Evolutionary conservation across 2,888 invertebrate genomes (phyloP), one percentile per base, ranked within the genome.

Genomic region (Lasioglossum zephyrum): DNA sequence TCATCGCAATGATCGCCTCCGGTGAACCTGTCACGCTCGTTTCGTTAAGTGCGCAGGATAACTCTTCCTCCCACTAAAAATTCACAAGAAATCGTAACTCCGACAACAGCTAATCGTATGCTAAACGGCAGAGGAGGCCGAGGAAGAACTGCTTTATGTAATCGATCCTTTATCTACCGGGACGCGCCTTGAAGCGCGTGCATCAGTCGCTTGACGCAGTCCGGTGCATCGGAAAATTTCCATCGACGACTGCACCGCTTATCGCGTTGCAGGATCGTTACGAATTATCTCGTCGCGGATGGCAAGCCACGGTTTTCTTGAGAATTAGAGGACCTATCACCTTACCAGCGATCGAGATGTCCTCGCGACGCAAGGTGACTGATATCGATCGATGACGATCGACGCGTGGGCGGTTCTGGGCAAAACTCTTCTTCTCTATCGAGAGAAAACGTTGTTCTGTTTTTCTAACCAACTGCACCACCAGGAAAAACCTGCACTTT

Each of bases 81-180:
- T 53, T 9, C 18, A 60, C 74, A 63, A 73, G 72, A 9, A 70
- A 41, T 18, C 72, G 41, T 22, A 18, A 22, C 22, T 22, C 53
- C 8, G 2, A 9, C 8, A 0, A 9, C 26, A 6, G 36, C 49
- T 66, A 77, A 84, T 87, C 79, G 31, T 78, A 88, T 89, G 88
- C 85, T 86, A 78, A 79, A 72, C 11, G n/a, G 3, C 36, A 31
- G 78, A 81, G 72, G 77, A 81, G 49, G 75, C 73, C 66, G 73
- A 81, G 69, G 84, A 89, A 84, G 87, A 87, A 88, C 80, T 87
- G 82, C 87, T 92, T 91, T 91, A 89, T 87, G 79, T 88, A 90
- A 89, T 83, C 75, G 73, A 85, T 82, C 76, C 80, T 88, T 81
- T 78, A 82, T 82, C 81, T 57, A 73, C 78, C 13, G 49, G 44